Conservation (phyloP, 1,140 invertebrate genomes). For the Lysiphlebus fabarum region DNA sequence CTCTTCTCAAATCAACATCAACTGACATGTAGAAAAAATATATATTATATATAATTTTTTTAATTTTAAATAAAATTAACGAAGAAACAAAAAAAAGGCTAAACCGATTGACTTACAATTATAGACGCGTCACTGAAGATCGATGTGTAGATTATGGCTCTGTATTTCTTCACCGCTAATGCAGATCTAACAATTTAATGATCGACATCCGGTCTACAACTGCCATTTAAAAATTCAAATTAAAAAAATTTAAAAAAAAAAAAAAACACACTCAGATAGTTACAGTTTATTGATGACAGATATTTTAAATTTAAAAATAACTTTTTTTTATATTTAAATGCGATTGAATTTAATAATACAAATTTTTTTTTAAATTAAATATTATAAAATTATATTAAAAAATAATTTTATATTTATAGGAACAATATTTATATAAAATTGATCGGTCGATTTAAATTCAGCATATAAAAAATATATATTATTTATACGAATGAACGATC, state of each 20-base stretch:
- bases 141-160: conserved; percentile 37
- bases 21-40: not conserved
- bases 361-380: too few relatives aligned
- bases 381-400: too few relatives aligned
- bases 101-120: conserved; percentile 36
- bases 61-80: not conserved
- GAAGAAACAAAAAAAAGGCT: not conserved
- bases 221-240: conserved; percentile 5
- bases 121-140: conserved; percentile 43
- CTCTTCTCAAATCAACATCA: too few relatives aligned
- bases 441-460: too few relatives aligned
- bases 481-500: too few relatives aligned
- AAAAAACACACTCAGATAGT: not conserved
- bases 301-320: too few relatives aligned
- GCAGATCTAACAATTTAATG: conserved; percentile 50
- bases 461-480: too few relatives aligned
- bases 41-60: not conserved
- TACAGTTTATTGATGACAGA: too few relatives aligned
- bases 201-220: conserved; percentile 35
- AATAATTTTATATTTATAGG: too few relatives aligned
- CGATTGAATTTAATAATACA: too few relatives aligned
- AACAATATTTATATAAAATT: too few relatives aligned
- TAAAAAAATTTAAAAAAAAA: conserved; percentile 6
- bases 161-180: conserved; percentile 40
- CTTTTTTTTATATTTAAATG: too few relatives aligned